These are phyloP conservation scores for Chelidonichthys spinosus DNA, from an alignment of 2,797 vertebrate genomes.

Conservation along the genomic window DNA sequence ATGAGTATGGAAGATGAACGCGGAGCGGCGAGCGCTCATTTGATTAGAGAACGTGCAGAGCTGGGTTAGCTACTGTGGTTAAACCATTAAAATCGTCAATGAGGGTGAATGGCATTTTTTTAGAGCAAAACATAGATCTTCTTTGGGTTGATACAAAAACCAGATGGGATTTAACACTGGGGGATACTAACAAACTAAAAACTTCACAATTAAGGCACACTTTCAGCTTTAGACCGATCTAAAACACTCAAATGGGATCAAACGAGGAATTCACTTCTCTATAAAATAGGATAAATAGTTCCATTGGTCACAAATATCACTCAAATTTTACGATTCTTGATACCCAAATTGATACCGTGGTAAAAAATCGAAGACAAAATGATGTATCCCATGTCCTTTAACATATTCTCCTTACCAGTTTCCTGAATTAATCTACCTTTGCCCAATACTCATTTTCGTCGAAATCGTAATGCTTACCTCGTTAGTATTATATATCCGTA, in stretches of 20 bases:
- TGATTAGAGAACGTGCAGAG: constrained; percentile 65
- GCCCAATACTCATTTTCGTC: no score
- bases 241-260: background rate
- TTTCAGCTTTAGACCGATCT: background rate
- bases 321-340: background rate
- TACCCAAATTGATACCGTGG: no score
- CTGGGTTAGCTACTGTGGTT: constrained; percentile 6
- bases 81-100: background rate
- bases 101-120: background rate
- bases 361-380: no score
- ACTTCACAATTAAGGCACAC: no score
- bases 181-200: background rate
- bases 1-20: constrained; percentile 51
- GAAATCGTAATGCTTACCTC: no score
- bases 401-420: background rate
- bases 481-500: no score
- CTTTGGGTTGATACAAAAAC: background rate
- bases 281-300: background rate
- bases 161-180: background rate
- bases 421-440: no score
- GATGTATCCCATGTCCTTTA: background rate
- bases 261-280: background rate
- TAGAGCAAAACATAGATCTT: background rate
- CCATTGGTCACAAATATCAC: no score
- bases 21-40: constrained; percentile 47